phyloP scores from a whole-genome alignment of 2,113 vertebrate species.

The Origma solitaria region DNA sequence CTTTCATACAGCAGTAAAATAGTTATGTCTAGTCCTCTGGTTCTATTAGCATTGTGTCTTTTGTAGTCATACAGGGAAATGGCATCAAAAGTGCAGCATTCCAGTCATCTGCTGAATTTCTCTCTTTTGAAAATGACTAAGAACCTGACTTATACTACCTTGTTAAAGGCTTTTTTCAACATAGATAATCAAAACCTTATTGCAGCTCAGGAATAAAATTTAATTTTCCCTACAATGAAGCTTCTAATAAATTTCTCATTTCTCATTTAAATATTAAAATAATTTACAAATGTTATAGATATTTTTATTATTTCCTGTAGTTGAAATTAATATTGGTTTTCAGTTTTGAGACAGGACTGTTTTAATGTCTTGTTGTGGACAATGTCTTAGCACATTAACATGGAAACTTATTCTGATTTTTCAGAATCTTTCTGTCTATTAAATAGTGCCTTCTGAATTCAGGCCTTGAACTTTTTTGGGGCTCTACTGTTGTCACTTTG shows the following conservation, averaged over 20 bases:
- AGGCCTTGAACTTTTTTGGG: neutral
- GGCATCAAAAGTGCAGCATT: neutral
- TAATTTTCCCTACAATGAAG: neutral
- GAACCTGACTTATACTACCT: neutral
- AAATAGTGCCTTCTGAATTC: neutral
- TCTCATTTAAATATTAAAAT: neutral
- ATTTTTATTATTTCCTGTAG: neutral
- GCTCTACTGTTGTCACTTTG: neutral
- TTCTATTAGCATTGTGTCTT: neutral
- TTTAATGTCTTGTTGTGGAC: neutral
- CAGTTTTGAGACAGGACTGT: neutral
- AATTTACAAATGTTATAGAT: neutral
- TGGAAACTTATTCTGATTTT: neutral
- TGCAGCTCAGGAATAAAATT: neutral
- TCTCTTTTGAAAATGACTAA: neutral
- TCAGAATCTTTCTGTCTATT: neutral
- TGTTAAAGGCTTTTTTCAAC: neutral
- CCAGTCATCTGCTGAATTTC: neutral
- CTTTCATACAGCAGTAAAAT: neutral
- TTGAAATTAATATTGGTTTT: neutral
- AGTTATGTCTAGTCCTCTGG: neutral
- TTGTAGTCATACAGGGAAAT: neutral
- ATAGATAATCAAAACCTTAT: neutral
- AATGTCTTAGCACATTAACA: neutral
- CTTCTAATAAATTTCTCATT: neutral